These are phyloP conservation scores for Thymelicus sylvestris DNA, from an alignment of 2,888 invertebrate species.

Conservation along the genomic window DNA sequence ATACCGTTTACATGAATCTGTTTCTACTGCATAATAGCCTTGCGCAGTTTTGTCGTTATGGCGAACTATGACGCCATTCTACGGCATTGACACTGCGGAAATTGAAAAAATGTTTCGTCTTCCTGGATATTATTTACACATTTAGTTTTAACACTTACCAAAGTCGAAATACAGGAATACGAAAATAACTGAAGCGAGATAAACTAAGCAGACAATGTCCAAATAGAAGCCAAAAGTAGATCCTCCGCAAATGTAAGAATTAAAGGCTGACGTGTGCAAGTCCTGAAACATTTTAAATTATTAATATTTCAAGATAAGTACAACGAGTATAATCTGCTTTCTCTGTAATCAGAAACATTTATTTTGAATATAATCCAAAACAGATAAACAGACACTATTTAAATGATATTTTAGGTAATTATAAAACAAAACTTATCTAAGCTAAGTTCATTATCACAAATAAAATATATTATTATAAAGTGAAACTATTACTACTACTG, in stretches of 20 bases:
- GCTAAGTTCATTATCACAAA: no score
- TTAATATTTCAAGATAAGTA: neutral
- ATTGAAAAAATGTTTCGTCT: neutral
- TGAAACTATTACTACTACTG: no score
- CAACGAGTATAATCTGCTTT: no score
- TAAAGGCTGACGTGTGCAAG: constrained; percentile 87
- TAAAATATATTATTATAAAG: no score
- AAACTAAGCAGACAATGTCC: constrained; percentile 86
- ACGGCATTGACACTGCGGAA: neutral
- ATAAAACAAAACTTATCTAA: no score
- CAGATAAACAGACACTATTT: no score
- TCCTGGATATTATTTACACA: no score
- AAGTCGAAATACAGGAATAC: constrained; percentile 85
- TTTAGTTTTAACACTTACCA: constrained; percentile 53
- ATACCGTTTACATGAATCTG: constrained; percentile 14
- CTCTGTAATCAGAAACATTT: no score
- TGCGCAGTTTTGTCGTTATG: constrained; percentile 22
- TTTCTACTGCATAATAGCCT: constrained; percentile 28
- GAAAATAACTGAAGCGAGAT: constrained; percentile 87
- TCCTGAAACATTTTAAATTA: constrained; percentile 71
- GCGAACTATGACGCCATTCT: constrained; percentile 8
- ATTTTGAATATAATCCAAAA: no score
- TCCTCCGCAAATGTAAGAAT: constrained; percentile 86
- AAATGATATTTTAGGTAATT: no score
- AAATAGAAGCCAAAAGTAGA: constrained; percentile 87